Percentiles rank a stretch among this genome's conserved stretches.
phyloP scores from a whole-genome alignment of 2,797 vertebrate species.

The Myotis myotis region DNA sequence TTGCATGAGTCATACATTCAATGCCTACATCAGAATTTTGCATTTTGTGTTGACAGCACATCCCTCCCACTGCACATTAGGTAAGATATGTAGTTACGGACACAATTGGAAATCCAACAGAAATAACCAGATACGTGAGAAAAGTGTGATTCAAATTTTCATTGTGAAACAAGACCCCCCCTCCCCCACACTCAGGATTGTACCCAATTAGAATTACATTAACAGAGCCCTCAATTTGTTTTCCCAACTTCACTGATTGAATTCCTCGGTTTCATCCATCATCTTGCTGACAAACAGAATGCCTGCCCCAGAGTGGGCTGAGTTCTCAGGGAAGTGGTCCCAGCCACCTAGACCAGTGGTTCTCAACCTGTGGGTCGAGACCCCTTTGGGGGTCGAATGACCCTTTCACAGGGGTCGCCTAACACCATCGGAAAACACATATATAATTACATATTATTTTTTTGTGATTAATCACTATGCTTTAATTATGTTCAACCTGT shows the following conservation, averaged over 20 bases:
- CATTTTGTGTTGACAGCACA: background rate
- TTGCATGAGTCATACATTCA: background rate
- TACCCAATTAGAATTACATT: background rate
- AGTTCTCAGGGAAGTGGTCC: background rate
- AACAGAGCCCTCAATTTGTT: background rate
- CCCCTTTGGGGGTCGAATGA: too few relatives aligned
- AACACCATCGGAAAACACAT: too few relatives aligned
- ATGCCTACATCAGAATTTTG: background rate
- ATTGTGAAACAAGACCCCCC: background rate
- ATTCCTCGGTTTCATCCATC: background rate
- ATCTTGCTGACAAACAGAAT: background rate
- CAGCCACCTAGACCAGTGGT: background rate
- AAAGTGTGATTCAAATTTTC: slow-evolving; percentile 11
- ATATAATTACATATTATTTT: too few relatives aligned
- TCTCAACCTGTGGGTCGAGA: too few relatives aligned
- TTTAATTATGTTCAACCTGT: too few relatives aligned
- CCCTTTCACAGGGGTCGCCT: too few relatives aligned
- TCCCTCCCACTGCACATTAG: background rate
- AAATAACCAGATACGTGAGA: background rate
- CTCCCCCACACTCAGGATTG: background rate
- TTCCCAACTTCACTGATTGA: background rate
- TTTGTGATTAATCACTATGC: too few relatives aligned
- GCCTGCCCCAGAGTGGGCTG: background rate
- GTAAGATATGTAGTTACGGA: background rate
- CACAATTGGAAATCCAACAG: background rate